Base-by-base conservation (phyloP, 2,797 vertebrate species). In the Coendou prehensilis region DNA sequence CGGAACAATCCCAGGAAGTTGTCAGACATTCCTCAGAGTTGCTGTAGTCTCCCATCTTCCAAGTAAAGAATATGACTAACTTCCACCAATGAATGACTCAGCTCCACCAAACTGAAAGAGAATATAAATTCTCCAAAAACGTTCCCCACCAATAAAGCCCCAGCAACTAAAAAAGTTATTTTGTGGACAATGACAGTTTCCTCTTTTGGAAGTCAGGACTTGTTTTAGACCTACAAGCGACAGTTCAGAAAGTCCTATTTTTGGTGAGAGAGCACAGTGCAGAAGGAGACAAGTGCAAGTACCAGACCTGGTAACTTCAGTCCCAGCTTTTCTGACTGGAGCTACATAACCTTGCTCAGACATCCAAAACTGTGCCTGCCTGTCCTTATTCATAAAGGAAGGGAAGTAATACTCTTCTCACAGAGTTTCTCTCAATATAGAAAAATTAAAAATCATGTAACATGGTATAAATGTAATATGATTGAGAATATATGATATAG, bases 321-420 rank as follows among this genome's bases (percentile, higher is more conserved):
- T 91, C 52, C 75, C 11, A 15, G 13, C 5, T 82, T 28, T 67
- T 73, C 54, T 59, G 45, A 50, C 11, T 75, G 6, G 17, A 45
- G 17, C 30, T 81, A 52, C 0, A 57, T 41, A 45, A 93, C 28
- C 18, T 91, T 50, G 37, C 20, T 91, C 28, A 26, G 4, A 59
- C 80, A 20, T 94, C 63, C 28, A 71, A 80, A 93, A 63, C 47
- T 75, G 41, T 75, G 47, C 47, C n/a, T 63, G 57, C 22, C 22
- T 41, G 9, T 54, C 33, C 33, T 83, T 69, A 79, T 45, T 93
- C 64, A 71, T 56, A 79, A 90, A 93, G 95, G 56, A 95, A 89
- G 89, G 9, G 4, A 96, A 80, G 71, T 63, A 80, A 89, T 41
- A 3, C 6, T 73, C 5, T 78, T 93, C 9, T 82, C 37, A 88